Evolutionary conservation across 2,888 invertebrate genomes (phyloP).

Genomic region (Habrosyne pyritoides): DNA sequence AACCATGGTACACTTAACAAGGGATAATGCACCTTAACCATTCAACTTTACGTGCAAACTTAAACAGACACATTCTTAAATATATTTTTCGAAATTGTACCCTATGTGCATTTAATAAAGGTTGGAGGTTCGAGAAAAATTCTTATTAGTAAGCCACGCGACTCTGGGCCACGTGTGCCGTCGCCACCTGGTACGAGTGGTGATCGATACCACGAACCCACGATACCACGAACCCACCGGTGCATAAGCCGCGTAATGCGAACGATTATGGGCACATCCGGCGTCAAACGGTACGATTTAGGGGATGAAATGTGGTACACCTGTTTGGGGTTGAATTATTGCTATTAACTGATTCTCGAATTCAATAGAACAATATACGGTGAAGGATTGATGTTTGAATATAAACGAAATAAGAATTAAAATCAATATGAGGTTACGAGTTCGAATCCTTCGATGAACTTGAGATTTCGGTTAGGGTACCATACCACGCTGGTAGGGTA

Average conservation of each 20-base stretch:
- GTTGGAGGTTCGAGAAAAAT: neutral
- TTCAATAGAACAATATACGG: too few species aligned
- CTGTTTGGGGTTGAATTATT: neutral
- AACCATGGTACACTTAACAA: neutral
- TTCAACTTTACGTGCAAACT: neutral
- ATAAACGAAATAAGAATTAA: too few species aligned
- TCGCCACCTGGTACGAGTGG: slow-evolving; percentile 48
- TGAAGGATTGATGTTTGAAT: too few species aligned
- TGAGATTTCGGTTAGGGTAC: too few species aligned
- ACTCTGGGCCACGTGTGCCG: slow-evolving; percentile 35
- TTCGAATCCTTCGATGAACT: too few species aligned
- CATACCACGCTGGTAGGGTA: too few species aligned
- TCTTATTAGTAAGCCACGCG: slow-evolving; percentile 34
- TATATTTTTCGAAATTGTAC: neutral
- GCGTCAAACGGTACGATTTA: neutral
- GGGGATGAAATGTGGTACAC: neutral
- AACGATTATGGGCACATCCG: slow-evolving; percentile 11
- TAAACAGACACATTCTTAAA: neutral
- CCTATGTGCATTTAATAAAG: neutral
- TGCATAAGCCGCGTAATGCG: slow-evolving; percentile 10
- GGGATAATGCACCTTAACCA: neutral
- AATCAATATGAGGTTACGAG: too few species aligned
- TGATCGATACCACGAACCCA: slow-evolving; percentile 40
- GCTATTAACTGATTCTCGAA: slow-evolving; percentile 22
- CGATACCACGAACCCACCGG: slow-evolving; percentile 26